Conservation (phyloP, 2,888 invertebrate genomes). For the Cantharis rustica region DNA sequence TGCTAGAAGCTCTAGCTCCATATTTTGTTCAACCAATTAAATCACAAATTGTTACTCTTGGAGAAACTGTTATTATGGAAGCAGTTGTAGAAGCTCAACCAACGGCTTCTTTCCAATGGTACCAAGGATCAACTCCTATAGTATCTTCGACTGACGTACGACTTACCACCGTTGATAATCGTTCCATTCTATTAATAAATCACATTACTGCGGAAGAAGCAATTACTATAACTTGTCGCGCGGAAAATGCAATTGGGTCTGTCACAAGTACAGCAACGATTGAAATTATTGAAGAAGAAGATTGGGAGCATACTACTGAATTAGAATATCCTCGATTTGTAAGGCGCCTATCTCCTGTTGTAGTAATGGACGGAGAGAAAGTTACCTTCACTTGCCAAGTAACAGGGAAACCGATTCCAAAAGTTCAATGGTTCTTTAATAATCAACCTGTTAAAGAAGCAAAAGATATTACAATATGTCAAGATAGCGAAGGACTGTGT, state of each 20-base stretch:
- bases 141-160: conserved; percentile 71
- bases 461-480: conserved; percentile 75
- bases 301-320: conserved; percentile 64
- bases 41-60: conserved; percentile 71
- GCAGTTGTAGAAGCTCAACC: conserved; percentile 77
- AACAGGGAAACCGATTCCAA: conserved; percentile 78
- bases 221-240: conserved; percentile 84
- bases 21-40: conserved; percentile 72
- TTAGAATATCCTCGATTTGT: conserved; percentile 77
- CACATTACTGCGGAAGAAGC: conserved; percentile 70
- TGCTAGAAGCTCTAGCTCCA: conserved; percentile 69
- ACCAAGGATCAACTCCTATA: conserved; percentile 73
- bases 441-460: conserved; percentile 72
- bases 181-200: conserved; percentile 78
- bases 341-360: conserved; percentile 71
- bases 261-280: conserved; percentile 83
- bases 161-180: conserved; percentile 75
- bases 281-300: conserved; percentile 62
- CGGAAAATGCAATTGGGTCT: conserved; percentile 88
- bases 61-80: conserved; percentile 80
- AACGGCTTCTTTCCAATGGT: conserved; percentile 86
- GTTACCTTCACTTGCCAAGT: conserved; percentile 76
- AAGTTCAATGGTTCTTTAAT: conserved; percentile 80
- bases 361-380: conserved; percentile 90
- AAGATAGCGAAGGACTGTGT: conserved; percentile 79